Conservation (phyloP, 2,113 vertebrate species). For the Halichoeres trimaculatus region DNA sequence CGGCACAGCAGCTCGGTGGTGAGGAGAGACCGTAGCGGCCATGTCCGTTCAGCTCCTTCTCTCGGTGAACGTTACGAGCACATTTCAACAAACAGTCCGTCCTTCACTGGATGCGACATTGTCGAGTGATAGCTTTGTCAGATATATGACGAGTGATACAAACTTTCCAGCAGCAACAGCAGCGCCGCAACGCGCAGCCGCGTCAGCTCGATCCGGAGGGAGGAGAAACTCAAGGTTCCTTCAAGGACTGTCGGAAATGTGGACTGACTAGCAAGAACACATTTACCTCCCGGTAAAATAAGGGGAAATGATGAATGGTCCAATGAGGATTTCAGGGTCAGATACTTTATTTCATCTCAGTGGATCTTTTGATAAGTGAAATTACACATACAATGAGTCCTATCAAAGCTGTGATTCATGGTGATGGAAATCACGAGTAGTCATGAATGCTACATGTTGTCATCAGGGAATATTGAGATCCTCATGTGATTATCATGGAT, state of each 20-base stretch:
- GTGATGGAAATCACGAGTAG: background rate
- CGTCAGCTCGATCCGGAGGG: slow-evolving; percentile 10
- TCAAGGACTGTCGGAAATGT: slow-evolving; percentile 5
- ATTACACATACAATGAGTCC: background rate
- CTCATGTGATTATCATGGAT: slow-evolving; percentile 1
- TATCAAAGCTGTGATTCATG: fast-evolving
- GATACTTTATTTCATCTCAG: fast-evolving
- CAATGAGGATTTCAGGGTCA: background rate
- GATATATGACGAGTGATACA: slow-evolving; percentile 53
- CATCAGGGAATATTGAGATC: slow-evolving; percentile 1
- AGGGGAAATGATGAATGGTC: too few relatives aligned
- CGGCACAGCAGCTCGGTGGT: slow-evolving; percentile 31
- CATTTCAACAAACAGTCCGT: background rate
- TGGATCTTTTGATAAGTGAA: too few relatives aligned
- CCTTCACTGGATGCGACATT: slow-evolving; percentile 8
- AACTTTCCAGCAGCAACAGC: slow-evolving; percentile 72
- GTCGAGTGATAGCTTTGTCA: background rate
- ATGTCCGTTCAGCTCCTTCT: slow-evolving; percentile 37
- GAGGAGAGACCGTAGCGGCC: slow-evolving; percentile 19
- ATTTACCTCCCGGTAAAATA: background rate
- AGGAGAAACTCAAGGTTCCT: slow-evolving; percentile 51
- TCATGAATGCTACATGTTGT: slow-evolving; percentile 17
- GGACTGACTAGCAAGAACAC: fast-evolving
- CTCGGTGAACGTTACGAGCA: background rate
- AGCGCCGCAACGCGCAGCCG: slow-evolving; percentile 53